Evolutionary conservation across 2,113 vertebrate species (phyloP), one percentile per base, ranked within the genome.

Genomic region (Oreamnos americanus): DNA sequence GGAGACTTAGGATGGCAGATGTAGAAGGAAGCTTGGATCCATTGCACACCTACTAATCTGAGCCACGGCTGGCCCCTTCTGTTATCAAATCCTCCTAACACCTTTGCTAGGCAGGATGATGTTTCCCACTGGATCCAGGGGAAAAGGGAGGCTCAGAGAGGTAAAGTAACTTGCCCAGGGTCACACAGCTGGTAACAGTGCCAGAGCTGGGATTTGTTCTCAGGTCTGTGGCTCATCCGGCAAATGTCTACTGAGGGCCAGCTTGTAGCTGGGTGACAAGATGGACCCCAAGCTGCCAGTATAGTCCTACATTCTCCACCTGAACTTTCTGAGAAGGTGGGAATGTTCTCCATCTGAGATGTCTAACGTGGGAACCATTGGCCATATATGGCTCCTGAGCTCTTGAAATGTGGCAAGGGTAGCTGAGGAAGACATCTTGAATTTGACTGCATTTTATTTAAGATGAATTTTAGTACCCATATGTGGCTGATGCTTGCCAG

Each of bases 231-330:
- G 39, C 81, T 95, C 7, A 1, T 14, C 76, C 5, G 7, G 83
- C 43, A 81, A 45, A 74, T 1, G 0, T 45, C 76, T 60, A 28
- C 86, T 0, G 4, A 90, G 39, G 13, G 43, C 25, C 0, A 0
- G 28, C 49, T 36, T 58, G 13, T 53, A n/a, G 28, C 60, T 1
- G 6, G 67, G 51, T 11, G 25, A 81, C 23, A 10, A 51, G 28
- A 76, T 0, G 2, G 47, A 23, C 28, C 33, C 81, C 0, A 1
- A 74, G 91, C 49, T 6, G 49, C 81, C n/a, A 7, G 28, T 2
- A 25, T 33, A 3, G 21, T 28, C 74, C 49, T 79, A 21, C 9
- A 2, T 30, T 74, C 45, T 62, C 55, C 76, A 43, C 2, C 13
- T 15, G 84, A 88, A 33, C 25, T 10, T 49, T 49, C 93, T 30